Evolutionary conservation across 2,113 vertebrate genomes (phyloP), one percentile per base, ranked within the genome.

Genomic region (Emydura subglobosa): DNA sequence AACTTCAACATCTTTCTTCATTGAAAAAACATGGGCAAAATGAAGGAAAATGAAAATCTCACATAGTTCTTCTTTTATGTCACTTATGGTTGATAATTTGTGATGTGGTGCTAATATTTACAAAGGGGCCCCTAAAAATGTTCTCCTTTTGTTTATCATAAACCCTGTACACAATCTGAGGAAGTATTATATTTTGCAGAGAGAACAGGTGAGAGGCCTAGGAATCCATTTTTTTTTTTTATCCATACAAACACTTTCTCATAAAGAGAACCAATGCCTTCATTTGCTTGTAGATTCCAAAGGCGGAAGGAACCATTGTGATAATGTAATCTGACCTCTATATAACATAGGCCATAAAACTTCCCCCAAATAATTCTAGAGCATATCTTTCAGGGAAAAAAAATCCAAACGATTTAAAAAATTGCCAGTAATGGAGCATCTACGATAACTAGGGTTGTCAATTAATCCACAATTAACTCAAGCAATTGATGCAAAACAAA

Each of bases 41-140:
- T 2, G 0, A 59, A 2, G n/a, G 3, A 78, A 93, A 88, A 51
- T 4, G 10, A 50, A 49, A 85, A 39, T 3, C 17, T 68, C 31
- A 68, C 7, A 21, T n/a, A 68, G 61, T 19, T 68, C 1, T 76
- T 81, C 3, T 76, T 82, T 82, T 17, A 61, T 87, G 87, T 12
- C 2, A 91, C 55, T 51, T 92, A 54, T 0, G 0, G 1, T 25
- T 51, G 5, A 29, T 47, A 76, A 79, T 68, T 76, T 57, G 29
- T 11, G 14, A 82, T 14, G 47, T 53, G 5, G 21, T 65, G 39
- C 72, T 24, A 78, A 7, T n/a, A n/a, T 78, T 6, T 10, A 85
- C 29, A 91, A 53, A 85, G 47, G 78, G 6, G 2, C 8, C 29
- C 11, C 14, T 0, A 68, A 31, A 34, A 5, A 25, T 0, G 1